phyloP scores from a whole-genome alignment of 2,888 invertebrate species.

The Helobdella robusta region DNA sequence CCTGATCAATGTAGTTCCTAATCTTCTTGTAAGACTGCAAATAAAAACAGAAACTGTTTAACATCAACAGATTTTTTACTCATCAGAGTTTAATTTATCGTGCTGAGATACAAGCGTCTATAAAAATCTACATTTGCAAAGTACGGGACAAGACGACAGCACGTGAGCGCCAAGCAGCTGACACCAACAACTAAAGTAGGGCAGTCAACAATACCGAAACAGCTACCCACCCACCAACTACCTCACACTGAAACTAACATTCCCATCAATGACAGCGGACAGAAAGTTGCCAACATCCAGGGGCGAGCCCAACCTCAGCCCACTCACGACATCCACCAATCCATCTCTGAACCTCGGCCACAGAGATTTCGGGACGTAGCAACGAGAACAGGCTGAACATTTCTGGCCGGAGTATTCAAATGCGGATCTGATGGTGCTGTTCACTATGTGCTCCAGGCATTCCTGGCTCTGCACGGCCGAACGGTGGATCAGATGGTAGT shows the following conservation, averaged over 20 bases:
- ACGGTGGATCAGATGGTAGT: conserved; percentile 91
- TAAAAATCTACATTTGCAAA: no score
- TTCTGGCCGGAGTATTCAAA: conserved; percentile 90
- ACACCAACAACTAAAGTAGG: no score
- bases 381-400: conserved; percentile 93
- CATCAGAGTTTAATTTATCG: no score
- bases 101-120: no score
- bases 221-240: no score
- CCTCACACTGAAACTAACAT: conserved; percentile 51
- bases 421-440: conserved; percentile 70
- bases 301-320: conserved; percentile 71
- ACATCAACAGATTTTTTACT: no score
- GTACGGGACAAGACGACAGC: no score
- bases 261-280: conserved; percentile 92
- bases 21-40: conserved; percentile 69
- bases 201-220: no score
- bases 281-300: conserved; percentile 67
- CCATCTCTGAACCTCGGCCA: conserved; percentile 64
- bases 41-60: neutral
- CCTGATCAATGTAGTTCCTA: conserved; percentile 76
- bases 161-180: no score
- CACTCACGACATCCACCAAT: conserved; percentile 58
- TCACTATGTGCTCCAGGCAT: conserved; percentile 67
- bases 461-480: conserved; percentile 58
- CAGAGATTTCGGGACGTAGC: conserved; percentile 83